Evolutionary conservation across 2,888 invertebrate genomes (phyloP).

Genomic region (Dysmachus trigonus): DNA sequence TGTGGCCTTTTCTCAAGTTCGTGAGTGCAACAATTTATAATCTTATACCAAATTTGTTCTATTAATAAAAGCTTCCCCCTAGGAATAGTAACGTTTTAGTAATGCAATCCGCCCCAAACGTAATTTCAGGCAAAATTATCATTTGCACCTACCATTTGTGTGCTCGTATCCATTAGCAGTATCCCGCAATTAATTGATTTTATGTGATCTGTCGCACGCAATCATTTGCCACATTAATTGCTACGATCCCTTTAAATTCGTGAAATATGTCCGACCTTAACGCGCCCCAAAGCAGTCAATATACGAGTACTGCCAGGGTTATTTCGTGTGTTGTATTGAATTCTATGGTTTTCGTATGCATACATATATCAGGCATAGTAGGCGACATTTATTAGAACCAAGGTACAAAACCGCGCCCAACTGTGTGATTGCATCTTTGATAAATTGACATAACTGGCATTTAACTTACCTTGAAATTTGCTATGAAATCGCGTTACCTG

Average conservation of each 20-base stretch:
- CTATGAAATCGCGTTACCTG: neutral
- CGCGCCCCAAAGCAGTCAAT: neutral
- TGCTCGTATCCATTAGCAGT: slow-evolving; percentile 4
- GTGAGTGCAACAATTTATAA: slow-evolving; percentile 12
- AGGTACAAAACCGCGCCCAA: neutral
- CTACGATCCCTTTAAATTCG: neutral
- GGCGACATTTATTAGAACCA: neutral
- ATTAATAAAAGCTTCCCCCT: neutral
- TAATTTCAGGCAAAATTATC: neutral
- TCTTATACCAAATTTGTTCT: neutral
- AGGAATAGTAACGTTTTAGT: neutral
- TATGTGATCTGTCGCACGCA: slow-evolving; percentile 15
- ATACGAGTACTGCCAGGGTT: neutral
- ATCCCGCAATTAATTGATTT: slow-evolving; percentile 7
- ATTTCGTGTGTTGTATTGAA: neutral
- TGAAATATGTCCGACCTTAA: neutral
- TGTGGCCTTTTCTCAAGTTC: neutral
- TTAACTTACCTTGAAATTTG: neutral
- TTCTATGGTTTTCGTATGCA: neutral
- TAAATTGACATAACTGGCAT: neutral
- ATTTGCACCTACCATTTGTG: slow-evolving; percentile 9
- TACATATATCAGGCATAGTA: neutral
- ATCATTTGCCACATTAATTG: slow-evolving; percentile 9
- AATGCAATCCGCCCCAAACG: neutral
- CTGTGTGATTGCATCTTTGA: neutral